Conservation (phyloP, 2,888 invertebrate species). For the Cheilosia vernalis region DNA sequence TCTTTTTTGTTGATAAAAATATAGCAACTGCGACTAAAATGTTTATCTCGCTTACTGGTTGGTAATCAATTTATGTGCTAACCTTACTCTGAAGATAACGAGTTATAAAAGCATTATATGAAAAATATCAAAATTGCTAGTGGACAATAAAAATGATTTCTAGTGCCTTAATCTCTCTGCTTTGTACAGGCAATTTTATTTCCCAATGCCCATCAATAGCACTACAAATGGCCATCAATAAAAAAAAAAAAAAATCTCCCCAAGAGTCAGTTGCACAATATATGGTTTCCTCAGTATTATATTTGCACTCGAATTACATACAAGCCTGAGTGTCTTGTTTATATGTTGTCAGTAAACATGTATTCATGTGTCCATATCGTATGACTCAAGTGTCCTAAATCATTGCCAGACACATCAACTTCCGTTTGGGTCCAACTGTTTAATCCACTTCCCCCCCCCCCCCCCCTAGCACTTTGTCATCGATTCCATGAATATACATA, state of each 20-base stretch:
- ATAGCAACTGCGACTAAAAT: too few species aligned
- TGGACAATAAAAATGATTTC: too few species aligned
- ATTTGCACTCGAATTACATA: slow-evolving; percentile 33
- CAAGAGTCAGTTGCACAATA: not conserved
- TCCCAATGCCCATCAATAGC: too few species aligned
- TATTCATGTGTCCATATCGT: slow-evolving; percentile 1
- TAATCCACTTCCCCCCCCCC: not conserved
- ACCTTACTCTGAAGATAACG: too few species aligned
- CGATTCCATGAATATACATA: not conserved
- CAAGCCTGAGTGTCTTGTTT: slow-evolving; percentile 12
- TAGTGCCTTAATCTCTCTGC: too few species aligned
- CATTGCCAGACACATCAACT: slow-evolving; percentile 33
- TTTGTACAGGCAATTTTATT: too few species aligned
- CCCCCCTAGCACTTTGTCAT: not conserved
- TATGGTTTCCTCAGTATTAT: not conserved
- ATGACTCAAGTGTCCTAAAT: slow-evolving; percentile 53
- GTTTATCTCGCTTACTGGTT: too few species aligned
- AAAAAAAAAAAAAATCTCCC: not conserved
- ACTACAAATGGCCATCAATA: not conserved
- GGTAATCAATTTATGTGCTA: too few species aligned
- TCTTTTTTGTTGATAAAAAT: too few species aligned
- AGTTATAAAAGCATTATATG: too few species aligned
- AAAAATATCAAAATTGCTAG: too few species aligned
- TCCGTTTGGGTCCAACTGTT: not conserved
- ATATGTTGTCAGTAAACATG: not conserved